phyloP scores from a whole-genome alignment of 1,140 invertebrate species.

The Cydia amplana region DNA sequence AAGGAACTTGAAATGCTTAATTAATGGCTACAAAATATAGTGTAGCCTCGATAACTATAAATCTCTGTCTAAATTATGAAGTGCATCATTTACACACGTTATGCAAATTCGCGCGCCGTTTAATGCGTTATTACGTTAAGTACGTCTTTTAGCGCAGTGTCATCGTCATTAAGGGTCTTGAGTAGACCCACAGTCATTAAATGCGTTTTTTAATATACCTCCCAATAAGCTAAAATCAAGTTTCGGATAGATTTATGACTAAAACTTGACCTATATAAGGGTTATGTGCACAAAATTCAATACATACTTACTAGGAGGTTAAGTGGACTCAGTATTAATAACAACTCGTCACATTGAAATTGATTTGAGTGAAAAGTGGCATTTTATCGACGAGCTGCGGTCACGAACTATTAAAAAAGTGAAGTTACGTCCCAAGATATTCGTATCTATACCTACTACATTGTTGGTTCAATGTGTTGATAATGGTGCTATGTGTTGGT shows the following conservation, averaged over 20 bases:
- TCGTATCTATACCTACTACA: no score
- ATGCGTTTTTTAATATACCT: background rate
- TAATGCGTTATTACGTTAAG: background rate
- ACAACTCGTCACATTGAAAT: no score
- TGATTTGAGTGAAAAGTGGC: no score
- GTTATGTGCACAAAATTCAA: no score
- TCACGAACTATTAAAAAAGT: no score
- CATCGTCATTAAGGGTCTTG: background rate
- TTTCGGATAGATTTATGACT: background rate
- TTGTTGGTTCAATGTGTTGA: no score
- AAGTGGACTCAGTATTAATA: no score
- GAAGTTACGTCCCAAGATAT: no score
- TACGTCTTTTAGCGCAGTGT: background rate
- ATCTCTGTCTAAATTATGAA: conserved; percentile 18
- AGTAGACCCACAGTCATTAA: background rate
- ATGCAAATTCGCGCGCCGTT: background rate
- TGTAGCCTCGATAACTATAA: background rate
- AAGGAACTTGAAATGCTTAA: background rate
- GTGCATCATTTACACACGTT: conserved; percentile 24
- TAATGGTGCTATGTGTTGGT: no score
- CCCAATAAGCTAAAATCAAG: background rate
- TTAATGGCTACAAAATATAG: background rate
- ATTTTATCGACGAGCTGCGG: no score
- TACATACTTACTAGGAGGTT: no score
- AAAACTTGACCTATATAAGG: no score